Conservation (phyloP, 1,140 invertebrate species). For the Eumeta japonica region DNA sequence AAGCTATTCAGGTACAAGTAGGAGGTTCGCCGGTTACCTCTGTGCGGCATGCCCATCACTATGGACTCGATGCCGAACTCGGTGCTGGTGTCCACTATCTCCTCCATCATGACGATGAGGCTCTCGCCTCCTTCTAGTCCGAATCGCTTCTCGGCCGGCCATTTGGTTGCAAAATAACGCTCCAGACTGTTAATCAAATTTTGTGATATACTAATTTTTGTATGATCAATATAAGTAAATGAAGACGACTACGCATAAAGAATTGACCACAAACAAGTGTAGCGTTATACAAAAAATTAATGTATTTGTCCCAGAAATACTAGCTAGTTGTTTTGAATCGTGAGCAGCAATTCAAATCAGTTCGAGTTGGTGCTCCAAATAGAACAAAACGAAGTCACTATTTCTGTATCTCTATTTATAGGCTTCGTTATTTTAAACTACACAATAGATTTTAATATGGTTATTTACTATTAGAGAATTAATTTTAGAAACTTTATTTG, state of each 20-base stretch:
- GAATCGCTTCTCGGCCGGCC: constrained; percentile 88
- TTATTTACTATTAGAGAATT: too few relatives aligned
- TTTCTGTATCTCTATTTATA: too few relatives aligned
- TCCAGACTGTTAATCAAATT: constrained; percentile 66
- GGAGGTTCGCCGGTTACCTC: constrained; percentile 35
- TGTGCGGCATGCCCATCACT: constrained; percentile 90
- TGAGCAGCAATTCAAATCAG: too few relatives aligned
- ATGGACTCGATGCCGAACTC: constrained; percentile 77
- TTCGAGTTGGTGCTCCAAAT: too few relatives aligned
- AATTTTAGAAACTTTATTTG: too few relatives aligned
- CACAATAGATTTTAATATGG: too few relatives aligned
- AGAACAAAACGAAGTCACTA: too few relatives aligned
- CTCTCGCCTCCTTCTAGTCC: constrained; percentile 91
- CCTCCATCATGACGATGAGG: constrained; percentile 83
- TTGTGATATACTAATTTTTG: constrained; percentile 1
- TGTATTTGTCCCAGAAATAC: too few relatives aligned
- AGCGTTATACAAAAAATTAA: not conserved
- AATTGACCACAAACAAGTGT: not conserved
- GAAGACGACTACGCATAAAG: too few relatives aligned
- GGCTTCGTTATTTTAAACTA: too few relatives aligned
- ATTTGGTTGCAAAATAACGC: constrained; percentile 85
- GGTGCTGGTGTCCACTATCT: constrained; percentile 82
- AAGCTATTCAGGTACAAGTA: not conserved
- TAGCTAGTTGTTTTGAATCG: too few relatives aligned
- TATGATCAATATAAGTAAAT: too few relatives aligned